Conservation (phyloP, 1,140 invertebrate species). For the Drosophila fuyamai region DNA sequence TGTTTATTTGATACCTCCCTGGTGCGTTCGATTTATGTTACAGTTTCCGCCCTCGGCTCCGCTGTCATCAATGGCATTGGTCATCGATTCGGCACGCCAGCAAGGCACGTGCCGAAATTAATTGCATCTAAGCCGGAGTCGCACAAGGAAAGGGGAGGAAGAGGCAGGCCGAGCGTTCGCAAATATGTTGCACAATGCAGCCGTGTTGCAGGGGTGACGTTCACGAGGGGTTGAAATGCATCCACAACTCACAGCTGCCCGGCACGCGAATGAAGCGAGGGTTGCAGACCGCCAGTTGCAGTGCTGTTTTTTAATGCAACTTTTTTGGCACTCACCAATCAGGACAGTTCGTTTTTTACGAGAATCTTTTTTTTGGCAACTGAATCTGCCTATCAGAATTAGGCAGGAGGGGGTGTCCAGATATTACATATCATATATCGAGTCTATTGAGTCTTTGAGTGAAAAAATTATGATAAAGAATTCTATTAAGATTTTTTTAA, state of each 20-base stretch:
- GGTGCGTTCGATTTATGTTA: constrained; percentile 10
- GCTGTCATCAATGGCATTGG: constrained; percentile 71
- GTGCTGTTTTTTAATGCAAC: constrained; percentile 66
- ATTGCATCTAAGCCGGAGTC: constrained; percentile 38
- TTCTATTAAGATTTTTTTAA: too few relatives aligned
- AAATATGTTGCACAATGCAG: constrained; percentile 45
- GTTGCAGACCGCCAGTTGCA: constrained; percentile 34
- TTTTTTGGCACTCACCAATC: constrained; percentile 68
- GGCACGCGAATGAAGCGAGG: constrained; percentile 33
- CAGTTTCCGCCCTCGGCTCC: constrained; percentile 38
- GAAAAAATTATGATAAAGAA: background rate
- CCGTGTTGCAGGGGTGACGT: background rate
- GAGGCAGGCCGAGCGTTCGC: constrained; percentile 17
- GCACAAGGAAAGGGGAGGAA: background rate
- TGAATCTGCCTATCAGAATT: constrained; percentile 52
- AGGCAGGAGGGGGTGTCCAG: background rate
- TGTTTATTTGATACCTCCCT: constrained; percentile 11
- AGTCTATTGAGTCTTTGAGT: background rate
- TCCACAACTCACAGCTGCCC: constrained; percentile 14
- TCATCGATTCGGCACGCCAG: constrained; percentile 54
- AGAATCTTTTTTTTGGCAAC: background rate
- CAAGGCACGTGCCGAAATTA: constrained; percentile 66
- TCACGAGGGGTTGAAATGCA: constrained; percentile 28
- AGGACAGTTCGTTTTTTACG: constrained; percentile 50
- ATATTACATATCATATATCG: background rate